Base-by-base conservation (phyloP, 2,113 vertebrate genomes). In the Laticauda colubrina region DNA sequence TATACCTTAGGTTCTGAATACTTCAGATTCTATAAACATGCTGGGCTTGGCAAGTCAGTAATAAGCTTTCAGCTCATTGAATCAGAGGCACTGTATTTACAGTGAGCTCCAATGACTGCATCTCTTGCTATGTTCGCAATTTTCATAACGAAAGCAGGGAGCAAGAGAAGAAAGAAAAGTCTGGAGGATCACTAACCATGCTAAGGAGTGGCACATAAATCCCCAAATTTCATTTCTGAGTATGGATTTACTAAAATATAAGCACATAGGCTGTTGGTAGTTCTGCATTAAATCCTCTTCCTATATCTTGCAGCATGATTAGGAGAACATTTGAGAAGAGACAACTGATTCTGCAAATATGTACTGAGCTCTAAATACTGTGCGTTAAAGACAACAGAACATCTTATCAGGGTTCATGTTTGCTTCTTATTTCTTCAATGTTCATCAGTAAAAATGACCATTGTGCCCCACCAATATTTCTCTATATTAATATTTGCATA, bases 231-330 rank as follows among this genome's bases (percentile, higher is more conserved):
- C 39, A 93, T 75, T 92, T 95, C 91, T 87, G 95, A 93, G 88
- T 91, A 92, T 81, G 10, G 87, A 93, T 95, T 96, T 90, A 95
- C 92, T 96, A 88, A 94, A 87, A 89, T 94, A 56, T 94, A 92
- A 92, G 45, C 61, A 95, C 75, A 39, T 39, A 93, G 69, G 8
- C 0, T 94, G 59, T 64, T 93, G 85, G 91, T 48, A 85, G 87
- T 43, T 24, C n/a, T 12, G 0, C 56, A 91, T 95, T 94, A 94
- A 75, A 94, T 97, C 94, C 93, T 93, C 55, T 96, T 96, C 94
- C 81, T 86, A 2, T 94, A 90, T 43, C 94, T 89, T 86, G 9
- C 91, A 64, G 95, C 21, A 92, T 96, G 90, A 85, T 94, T 96
- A 10, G 87, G 51, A 92, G 53, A 96, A 75, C 7, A 86, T 91